phyloP scores from a whole-genome alignment of 2,113 vertebrate species.

The Cyanoderma ruficeps region DNA sequence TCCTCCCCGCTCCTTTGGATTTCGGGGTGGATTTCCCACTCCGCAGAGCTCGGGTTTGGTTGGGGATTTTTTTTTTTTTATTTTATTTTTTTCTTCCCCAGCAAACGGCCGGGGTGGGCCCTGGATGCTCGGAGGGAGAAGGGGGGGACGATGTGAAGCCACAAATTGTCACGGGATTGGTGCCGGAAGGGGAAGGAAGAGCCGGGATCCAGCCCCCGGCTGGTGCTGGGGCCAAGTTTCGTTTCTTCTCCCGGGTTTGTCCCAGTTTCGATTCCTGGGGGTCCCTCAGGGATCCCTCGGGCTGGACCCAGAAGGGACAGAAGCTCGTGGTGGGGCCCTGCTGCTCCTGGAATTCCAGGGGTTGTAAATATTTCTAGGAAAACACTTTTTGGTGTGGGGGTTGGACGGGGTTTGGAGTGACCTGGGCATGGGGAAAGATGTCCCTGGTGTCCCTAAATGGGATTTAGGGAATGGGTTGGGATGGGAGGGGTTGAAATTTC shows the following conservation, averaged over 20 bases:
- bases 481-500: neutral
- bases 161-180: neutral
- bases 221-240: neutral
- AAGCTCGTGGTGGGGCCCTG: neutral
- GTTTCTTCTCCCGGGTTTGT: neutral
- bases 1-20: neutral
- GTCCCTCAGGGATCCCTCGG: neutral
- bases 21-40: neutral
- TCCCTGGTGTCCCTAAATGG: neutral
- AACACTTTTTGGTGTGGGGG: rapidly evolving
- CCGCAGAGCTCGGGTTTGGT: neutral
- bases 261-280: neutral
- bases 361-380: rapidly evolving
- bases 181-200: neutral
- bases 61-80: neutral
- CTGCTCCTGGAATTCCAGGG: neutral
- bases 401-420: neutral
- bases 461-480: neutral
- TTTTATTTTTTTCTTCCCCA: neutral
- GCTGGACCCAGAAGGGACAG: rapidly evolving
- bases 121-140: neutral
- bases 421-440: neutral
- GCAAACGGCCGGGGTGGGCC: rapidly evolving
- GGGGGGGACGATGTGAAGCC: neutral
- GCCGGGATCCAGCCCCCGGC: neutral